Base-by-base conservation (phyloP, 37 sponge, comb jelly and placozoan species). In the Oscarella lobularis region DNA sequence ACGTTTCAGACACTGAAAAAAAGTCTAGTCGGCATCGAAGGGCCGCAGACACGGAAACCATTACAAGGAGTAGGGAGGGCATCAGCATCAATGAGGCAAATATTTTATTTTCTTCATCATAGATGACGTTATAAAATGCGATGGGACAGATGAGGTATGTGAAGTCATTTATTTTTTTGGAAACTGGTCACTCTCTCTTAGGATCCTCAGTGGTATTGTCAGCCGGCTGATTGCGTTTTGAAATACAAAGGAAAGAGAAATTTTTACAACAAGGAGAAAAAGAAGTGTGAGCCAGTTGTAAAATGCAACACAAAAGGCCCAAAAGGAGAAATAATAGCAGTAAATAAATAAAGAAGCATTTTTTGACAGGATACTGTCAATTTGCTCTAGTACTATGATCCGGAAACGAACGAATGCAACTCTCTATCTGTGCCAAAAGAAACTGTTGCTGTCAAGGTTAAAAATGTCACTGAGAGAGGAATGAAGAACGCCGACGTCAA, bases 181-280 rank as follows among this genome's bases (percentile, higher is more conserved):
- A 20, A 48, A 48, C 60, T 9, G 9, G 60, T 27, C 9, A 9
- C 14, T 20, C 60, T 9, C 60, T 40, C 41, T 35, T 66, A 90
- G 91, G 93, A 92, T 39, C 80, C 87, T 31, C 89, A 92, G 38
- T 67, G 93, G 69, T 38, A 73, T 0, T 92, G 93, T 35, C 29
- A 73, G 0, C 93, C 89, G 9, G 90, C 82, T 0, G 90, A 92
- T 75, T 92, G 93, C 80, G 84, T 87, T 34, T 80, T 92, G 33
- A 92, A 92, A 79, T 92, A 92, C 83, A 85, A 83, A 66, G 93
- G 93, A 0, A 67, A 37, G 78, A 85, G 93, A 40, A 92, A 81
- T 80, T 88, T 76, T 85, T 92, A 89, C 78, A 48, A 82, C 3
- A 88, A 78, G 67, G 48, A 38, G 4, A 86, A 84, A 3, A 78